Percentiles rank a stretch among this genome's conserved stretches.
These are phyloP conservation scores for Andrena haemorrhoa DNA, from an alignment of 2,888 invertebrate genomes.

Conservation along the genomic window DNA sequence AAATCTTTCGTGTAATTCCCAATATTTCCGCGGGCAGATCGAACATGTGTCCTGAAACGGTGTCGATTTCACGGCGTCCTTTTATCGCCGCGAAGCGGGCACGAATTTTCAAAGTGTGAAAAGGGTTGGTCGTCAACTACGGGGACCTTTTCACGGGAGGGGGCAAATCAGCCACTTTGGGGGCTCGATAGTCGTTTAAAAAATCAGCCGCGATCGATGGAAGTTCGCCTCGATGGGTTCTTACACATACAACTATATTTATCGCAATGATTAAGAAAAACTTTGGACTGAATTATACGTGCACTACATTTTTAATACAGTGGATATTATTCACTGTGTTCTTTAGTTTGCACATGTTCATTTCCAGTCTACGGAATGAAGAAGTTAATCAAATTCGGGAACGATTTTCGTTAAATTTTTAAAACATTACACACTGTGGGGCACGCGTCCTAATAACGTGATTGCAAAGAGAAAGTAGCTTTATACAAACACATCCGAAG, in stretches of 20 bases:
- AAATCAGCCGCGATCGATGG: background rate
- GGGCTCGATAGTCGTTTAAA: constrained; percentile 6
- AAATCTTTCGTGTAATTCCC: constrained; percentile 84
- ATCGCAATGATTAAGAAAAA: background rate
- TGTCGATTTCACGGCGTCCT: constrained; percentile 80
- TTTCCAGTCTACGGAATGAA: background rate
- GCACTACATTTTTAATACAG: background rate
- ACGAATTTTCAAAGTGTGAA: constrained; percentile 75
- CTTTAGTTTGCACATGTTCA: background rate
- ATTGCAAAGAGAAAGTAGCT: constrained; percentile 3
- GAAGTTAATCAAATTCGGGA: too few relatives aligned
- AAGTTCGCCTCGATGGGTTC: background rate
- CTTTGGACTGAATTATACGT: background rate
- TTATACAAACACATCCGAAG: constrained; percentile 3
- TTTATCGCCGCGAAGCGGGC: constrained; percentile 66
- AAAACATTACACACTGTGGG: background rate
- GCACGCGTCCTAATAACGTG: background rate
- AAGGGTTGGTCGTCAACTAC: constrained; percentile 62
- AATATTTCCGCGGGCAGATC: constrained; percentile 76
- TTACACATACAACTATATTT: background rate
- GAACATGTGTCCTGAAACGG: constrained; percentile 77
- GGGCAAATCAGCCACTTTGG: constrained; percentile 24
- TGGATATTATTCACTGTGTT: background rate
- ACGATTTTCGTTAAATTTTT: background rate
- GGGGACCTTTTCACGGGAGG: background rate